Base-by-base conservation (phyloP, 2,797 vertebrate species). In the Nothura maculosa region DNA sequence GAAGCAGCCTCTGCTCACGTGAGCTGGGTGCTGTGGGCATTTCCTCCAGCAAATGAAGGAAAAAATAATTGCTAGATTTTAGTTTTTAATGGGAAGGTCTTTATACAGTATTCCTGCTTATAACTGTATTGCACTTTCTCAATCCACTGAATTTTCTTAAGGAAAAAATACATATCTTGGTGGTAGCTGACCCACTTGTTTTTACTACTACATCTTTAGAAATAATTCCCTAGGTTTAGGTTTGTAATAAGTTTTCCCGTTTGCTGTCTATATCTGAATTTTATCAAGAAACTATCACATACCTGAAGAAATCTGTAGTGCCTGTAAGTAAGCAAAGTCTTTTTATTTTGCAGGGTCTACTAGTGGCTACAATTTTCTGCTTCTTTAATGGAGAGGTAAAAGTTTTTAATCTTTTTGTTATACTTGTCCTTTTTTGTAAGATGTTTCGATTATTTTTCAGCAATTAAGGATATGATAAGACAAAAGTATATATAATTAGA, bases 311-410 rank as follows among this genome's bases (percentile, higher is more conserved):
- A 20, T 27, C 30, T 7, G 2, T 8, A 50, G 22, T 36, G 50
- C 74, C 28, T 34, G 45, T 58, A 96, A 75, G 94, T 74, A 90
- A 61, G 8, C 27, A 85, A 18, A 89, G 69, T 40, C 8, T 73
- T 94, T 67, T 88, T 27, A 66, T 97, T 83, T 98, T 86, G 38
- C 97, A 99, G 99, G 99, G 99, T 70, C 97, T 99, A 64, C 97
- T 99, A 94, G 99, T 99, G 94, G 98, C 99, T 85, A 99, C 99
- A 27, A 99, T 99, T 96, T 99, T 99, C 98, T 99, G 99, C 97
- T 99, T 99, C 97, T 99, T 99, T 96, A 99, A 99, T 61, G 99
- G 99, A 92, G 99, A 99, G 98, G 99, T 99, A 99, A 12, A 78
- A 88, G 1, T 36, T 94, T 97, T 64, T 15, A 63, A 40, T 73